Percentiles rank a stretch among this genome's conserved stretches.
phyloP scores from a whole-genome alignment of 2,113 vertebrate genomes.

The Cyrtonyx montezumae region DNA sequence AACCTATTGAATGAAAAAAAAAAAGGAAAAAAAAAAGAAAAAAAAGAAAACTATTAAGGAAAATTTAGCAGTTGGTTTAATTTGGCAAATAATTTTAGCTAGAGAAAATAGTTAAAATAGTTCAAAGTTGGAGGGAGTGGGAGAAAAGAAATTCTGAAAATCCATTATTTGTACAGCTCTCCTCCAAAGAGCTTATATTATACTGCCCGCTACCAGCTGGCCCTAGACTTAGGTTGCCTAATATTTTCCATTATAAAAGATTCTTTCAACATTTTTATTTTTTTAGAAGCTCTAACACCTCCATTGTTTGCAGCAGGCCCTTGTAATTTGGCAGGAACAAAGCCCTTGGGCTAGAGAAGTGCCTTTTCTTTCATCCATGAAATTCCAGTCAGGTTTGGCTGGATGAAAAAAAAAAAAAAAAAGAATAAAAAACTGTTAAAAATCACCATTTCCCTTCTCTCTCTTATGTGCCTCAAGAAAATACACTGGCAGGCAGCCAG shows the following conservation, averaged over 20 bases:
- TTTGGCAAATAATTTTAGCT: constrained; percentile 29
- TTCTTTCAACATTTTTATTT: constrained; percentile 63
- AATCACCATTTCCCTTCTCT: constrained; percentile 59
- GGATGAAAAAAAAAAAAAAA: not conserved
- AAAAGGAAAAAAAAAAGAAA: not conserved
- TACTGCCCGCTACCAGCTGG: constrained; percentile 60
- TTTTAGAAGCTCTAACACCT: constrained; percentile 69
- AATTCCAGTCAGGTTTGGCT: constrained; percentile 70
- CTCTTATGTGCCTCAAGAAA: constrained; percentile 59
- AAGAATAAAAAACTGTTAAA: not conserved
- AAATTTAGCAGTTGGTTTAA: not conserved
- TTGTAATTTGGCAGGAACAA: constrained; percentile 67
- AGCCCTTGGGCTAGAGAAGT: constrained; percentile 61
- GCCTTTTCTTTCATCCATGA: constrained; percentile 70
- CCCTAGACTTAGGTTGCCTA: constrained; percentile 3
- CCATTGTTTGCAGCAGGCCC: constrained; percentile 61
- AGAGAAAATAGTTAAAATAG: constrained; percentile 60
- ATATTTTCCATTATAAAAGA: constrained; percentile 70
- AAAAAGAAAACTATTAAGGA: not conserved
- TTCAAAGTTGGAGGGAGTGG: not conserved
- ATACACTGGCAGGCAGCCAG: not conserved
- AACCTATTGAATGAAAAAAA: not conserved
- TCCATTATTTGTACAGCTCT: constrained; percentile 49
- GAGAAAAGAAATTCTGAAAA: constrained; percentile 48
- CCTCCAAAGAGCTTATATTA: constrained; percentile 35